Evolutionary conservation across 2,888 invertebrate genomes (phyloP).

Genomic region (Ashinkailepas kermadecensis): DNA sequence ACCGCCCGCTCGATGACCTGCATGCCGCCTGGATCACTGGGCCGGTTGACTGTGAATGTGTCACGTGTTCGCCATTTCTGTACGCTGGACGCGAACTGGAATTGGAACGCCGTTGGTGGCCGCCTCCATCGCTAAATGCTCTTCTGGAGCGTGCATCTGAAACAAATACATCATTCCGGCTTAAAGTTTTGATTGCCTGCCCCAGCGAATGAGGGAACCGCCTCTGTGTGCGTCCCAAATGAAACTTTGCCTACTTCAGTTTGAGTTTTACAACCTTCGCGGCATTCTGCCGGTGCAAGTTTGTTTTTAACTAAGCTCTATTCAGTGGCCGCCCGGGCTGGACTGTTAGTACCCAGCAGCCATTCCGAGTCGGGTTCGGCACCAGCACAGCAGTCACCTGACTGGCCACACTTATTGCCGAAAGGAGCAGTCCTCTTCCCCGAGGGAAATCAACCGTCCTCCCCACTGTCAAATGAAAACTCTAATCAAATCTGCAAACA

Average conservation of each 20-base stretch:
- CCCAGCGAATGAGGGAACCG: not conserved
- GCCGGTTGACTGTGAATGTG: not conserved
- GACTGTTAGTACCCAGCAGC: too few species aligned
- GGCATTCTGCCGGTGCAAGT: not conserved
- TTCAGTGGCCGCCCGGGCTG: not conserved
- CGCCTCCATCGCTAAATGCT: not conserved
- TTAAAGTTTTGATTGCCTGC: not conserved
- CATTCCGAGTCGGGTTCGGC: too few species aligned
- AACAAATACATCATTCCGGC: not conserved
- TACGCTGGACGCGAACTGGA: not conserved
- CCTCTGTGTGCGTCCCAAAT: not conserved
- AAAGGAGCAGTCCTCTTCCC: not conserved
- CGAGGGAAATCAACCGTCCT: not conserved
- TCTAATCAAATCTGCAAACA: constrained; percentile 7
- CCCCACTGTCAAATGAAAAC: not conserved
- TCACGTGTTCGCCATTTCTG: not conserved
- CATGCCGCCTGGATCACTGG: too few species aligned
- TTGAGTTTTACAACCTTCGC: not conserved
- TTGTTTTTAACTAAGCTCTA: not conserved
- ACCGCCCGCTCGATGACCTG: not conserved
- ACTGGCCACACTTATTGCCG: not conserved
- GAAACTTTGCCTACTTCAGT: not conserved
- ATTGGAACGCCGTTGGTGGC: not conserved
- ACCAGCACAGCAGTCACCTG: too few species aligned
- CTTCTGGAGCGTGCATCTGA: not conserved